Base-by-base conservation (phyloP, 2,888 invertebrate species). In the Rhagium mordax region DNA sequence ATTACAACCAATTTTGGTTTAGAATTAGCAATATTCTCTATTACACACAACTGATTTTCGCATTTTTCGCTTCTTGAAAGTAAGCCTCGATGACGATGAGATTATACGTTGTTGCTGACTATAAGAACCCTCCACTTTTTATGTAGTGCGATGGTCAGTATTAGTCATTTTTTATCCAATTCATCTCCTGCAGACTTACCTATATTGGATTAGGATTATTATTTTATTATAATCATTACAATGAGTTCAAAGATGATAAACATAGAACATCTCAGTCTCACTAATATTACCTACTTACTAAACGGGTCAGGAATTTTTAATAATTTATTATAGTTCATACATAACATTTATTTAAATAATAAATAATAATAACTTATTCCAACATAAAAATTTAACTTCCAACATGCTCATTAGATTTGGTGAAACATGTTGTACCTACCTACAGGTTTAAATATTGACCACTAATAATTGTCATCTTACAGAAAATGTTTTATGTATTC, bases 171-270 rank as follows among this genome's bases (percentile, higher is more conserved):
- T 61, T 62, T 48, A 62, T 13, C n/a, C 62, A 48, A 48, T 62
- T 62, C 62, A 62, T 62, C 48, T 47, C 62, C 24, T 48, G 62
- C 62, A 48, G 62, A 48, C 48, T 48, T 48, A 48, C 48, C 24
- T 48, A 48, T 62, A 48, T 62, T 62, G 62, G 48, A n/a, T 60
- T 62, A 62, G 48, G 61, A 24, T 48, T 47, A 48, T 62, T 59
- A 15, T 59, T 59, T 29, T 1, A 48, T 48, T 62, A 62, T 49
- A n/a, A n/a, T 53, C n/a, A n/a, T n/a, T n/a, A n/a, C n/a, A n/a
- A 53, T 53, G 20, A 53, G 53, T 24, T 53, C 4, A 20, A 21
- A 53, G 13, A 53, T 21, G 53, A 53, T 21, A 53, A 24, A 53
- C n/a, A 53, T 20, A 53, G 41, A 24, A 21, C 21, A n/a, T 53